Evolutionary conservation across 2,888 invertebrate genomes (phyloP).

Genomic region (Tinea semifulvella): DNA sequence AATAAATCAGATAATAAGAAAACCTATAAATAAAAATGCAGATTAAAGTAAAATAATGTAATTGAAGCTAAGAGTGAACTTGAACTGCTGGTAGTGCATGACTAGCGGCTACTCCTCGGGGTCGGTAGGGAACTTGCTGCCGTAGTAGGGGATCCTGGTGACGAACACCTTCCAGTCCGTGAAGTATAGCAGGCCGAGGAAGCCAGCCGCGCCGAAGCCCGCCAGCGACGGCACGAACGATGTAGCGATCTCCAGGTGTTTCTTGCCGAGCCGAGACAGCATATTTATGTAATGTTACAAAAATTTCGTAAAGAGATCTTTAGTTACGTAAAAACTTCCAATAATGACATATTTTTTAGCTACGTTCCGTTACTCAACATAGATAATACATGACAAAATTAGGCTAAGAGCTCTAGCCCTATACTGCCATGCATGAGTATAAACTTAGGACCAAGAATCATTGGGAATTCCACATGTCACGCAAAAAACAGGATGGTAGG

Average conservation of each 20-base stretch:
- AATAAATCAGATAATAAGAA: too few relatives aligned
- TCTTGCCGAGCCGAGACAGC: constrained; percentile 58
- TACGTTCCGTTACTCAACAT: too few relatives aligned
- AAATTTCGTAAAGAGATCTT: neutral
- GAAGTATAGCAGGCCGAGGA: constrained; percentile 70
- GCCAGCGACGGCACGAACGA: constrained; percentile 64
- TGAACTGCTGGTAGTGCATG: neutral
- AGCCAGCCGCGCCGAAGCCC: constrained; percentile 73
- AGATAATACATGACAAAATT: too few relatives aligned
- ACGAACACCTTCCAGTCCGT: constrained; percentile 83
- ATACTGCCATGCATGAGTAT: too few relatives aligned
- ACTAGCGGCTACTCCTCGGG: constrained; percentile 31
- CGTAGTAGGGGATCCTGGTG: constrained; percentile 79
- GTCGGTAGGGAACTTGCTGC: constrained; percentile 71
- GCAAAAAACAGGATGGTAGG: too few relatives aligned
- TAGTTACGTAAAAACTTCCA: too few relatives aligned
- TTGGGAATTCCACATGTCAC: too few relatives aligned
- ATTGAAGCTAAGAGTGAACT: neutral
- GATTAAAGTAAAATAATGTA: neutral
- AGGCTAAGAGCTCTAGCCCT: too few relatives aligned
- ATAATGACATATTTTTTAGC: too few relatives aligned
- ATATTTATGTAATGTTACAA: neutral
- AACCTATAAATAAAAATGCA: constrained; percentile 3
- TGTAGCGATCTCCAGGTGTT: constrained; percentile 65
- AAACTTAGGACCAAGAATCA: too few relatives aligned